Conservation (phyloP, 2,888 invertebrate species). For the Limnephilus auricula region DNA sequence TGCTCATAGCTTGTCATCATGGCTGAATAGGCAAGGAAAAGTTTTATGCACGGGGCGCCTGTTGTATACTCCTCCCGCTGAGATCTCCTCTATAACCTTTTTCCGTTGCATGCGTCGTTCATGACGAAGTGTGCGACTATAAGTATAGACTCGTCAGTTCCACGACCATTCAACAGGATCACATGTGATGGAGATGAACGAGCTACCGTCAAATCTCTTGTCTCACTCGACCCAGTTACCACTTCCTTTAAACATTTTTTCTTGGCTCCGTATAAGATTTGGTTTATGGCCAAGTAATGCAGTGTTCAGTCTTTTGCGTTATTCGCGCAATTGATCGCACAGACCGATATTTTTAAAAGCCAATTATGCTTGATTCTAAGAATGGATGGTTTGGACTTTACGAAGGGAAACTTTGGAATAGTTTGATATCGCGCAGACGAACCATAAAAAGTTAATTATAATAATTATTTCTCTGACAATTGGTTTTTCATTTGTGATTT, state of each 20-base stretch:
- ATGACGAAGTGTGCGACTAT: neutral
- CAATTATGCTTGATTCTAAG: neutral
- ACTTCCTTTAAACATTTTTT: neutral
- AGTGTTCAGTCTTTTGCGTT: neutral
- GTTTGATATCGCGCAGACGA: neutral
- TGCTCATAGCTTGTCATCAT: neutral
- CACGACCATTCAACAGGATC: neutral
- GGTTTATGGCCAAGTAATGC: neutral
- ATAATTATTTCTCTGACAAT: neutral
- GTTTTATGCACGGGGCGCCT: neutral
- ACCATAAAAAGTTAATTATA: neutral
- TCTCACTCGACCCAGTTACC: conserved; percentile 24
- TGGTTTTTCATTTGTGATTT: neutral
- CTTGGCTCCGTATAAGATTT: neutral
- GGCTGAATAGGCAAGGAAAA: neutral
- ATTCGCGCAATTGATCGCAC: neutral
- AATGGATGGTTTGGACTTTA: neutral
- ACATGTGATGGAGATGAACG: neutral
- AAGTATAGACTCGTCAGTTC: neutral
- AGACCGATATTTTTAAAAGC: neutral
- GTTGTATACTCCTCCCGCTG: neutral
- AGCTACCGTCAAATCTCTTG: neutral
- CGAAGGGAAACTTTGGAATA: neutral
- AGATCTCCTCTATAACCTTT: neutral
- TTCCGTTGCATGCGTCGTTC: neutral